Conservation (phyloP, 1,140 invertebrate genomes). For the Dendroctonus ponderosae region DNA sequence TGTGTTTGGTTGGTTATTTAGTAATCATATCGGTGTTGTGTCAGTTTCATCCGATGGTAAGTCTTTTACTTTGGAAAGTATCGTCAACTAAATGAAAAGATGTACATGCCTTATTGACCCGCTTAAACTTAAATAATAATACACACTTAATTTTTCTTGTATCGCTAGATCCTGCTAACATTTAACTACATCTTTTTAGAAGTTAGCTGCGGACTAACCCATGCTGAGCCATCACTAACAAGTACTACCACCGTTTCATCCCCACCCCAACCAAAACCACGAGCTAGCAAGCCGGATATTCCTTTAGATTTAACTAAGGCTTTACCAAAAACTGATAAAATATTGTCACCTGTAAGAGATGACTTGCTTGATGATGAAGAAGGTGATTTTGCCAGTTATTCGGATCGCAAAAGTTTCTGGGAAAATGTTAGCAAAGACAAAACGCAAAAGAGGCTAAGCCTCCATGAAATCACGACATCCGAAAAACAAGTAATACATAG, state of each 20-base stretch:
- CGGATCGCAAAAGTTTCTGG: conserved; percentile 55
- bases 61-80: conserved; percentile 22
- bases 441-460: conserved; percentile 41
- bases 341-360: conserved; percentile 44
- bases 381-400: conserved; percentile 47
- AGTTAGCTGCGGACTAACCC: conserved; percentile 47
- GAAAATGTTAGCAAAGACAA: conserved; percentile 47
- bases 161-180: conserved; percentile 50
- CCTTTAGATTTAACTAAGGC: conserved; percentile 32
- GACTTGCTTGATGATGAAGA: conserved; percentile 43
- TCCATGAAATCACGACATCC: conserved; percentile 37
- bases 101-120: conserved; percentile 28
- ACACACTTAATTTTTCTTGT: conserved; percentile 34
- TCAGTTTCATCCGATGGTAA: conserved; percentile 38
- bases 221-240: conserved; percentile 42
- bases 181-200: conserved; percentile 52
- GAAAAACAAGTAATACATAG: conserved; percentile 38
- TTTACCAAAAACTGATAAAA: conserved; percentile 39
- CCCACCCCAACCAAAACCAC: conserved; percentile 49
- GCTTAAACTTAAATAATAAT: background rate
- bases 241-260: conserved; percentile 36
- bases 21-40: conserved; percentile 32
- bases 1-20: conserved; percentile 30
- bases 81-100: conserved; percentile 3
- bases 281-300: conserved; percentile 39